These are phyloP conservation scores for Eupithecia subfuscata DNA, from an alignment of 2,888 invertebrate species.

Conservation along the genomic window DNA sequence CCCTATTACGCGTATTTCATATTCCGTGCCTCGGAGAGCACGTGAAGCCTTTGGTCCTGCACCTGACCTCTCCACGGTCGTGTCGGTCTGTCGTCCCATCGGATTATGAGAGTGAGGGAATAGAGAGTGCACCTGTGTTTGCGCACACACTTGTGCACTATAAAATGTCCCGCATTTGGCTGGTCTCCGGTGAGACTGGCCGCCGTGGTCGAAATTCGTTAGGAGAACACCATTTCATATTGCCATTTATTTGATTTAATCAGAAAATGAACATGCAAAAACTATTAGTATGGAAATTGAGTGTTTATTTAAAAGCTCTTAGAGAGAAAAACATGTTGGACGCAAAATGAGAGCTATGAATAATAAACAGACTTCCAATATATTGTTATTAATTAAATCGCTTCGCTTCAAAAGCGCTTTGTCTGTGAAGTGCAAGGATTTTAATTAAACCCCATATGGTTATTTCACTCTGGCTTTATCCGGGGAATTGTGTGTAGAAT, in stretches of 20 bases:
- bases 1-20: too few relatives aligned
- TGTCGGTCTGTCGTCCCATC: too few relatives aligned
- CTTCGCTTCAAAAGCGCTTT: neutral
- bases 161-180: too few relatives aligned
- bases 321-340: neutral
- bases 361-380: neutral
- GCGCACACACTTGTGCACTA: too few relatives aligned
- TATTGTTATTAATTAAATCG: neutral
- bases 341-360: neutral
- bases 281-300: neutral
- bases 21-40: too few relatives aligned
- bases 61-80: too few relatives aligned
- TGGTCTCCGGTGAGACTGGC: too few relatives aligned
- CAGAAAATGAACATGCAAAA: neutral
- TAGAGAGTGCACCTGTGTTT: neutral
- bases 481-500: neutral
- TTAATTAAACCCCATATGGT: neutral
- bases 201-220: too few relatives aligned
- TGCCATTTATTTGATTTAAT: neutral
- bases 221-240: neutral
- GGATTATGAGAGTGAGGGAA: too few relatives aligned
- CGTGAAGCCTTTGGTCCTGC: too few relatives aligned
- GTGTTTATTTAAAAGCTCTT: neutral
- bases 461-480: neutral
- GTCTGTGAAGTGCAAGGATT: constrained; percentile 2